phyloP scores from a whole-genome alignment of 2,888 invertebrate genomes.

The Agrotis puta region DNA sequence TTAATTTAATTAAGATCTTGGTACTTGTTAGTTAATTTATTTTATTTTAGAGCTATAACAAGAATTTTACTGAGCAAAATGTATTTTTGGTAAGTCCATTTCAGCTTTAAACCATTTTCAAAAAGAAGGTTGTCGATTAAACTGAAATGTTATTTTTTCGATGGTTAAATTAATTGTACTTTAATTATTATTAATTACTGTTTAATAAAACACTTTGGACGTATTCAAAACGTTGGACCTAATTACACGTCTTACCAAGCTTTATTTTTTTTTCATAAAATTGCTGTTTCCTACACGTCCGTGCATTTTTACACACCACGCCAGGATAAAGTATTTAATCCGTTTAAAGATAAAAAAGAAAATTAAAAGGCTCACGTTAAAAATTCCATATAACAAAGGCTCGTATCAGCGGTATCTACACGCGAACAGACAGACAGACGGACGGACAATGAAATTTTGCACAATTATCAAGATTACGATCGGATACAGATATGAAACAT shows the following conservation, averaged over 20 bases:
- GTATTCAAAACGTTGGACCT: background rate
- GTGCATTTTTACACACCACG: constrained; percentile 48
- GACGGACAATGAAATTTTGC: constrained; percentile 84
- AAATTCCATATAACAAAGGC: constrained; percentile 59
- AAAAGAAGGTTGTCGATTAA: background rate
- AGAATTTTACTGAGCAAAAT: no score
- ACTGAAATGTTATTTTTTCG: background rate
- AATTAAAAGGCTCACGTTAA: constrained; percentile 59
- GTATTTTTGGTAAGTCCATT: background rate
- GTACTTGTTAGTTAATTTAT: background rate
- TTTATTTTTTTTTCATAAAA: constrained; percentile 20
- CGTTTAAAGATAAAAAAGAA: constrained; percentile 54
- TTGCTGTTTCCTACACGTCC: constrained; percentile 15
- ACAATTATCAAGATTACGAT: constrained; percentile 86
- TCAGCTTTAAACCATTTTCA: background rate
- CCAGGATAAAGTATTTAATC: constrained; percentile 48
- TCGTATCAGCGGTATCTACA: constrained; percentile 65
- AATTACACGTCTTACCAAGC: background rate
- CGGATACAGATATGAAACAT: constrained; percentile 79
- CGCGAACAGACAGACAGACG: constrained; percentile 78
- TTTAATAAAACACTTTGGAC: background rate
- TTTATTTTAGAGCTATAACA: background rate
- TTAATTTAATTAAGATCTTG: constrained; percentile 31
- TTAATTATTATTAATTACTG: background rate
- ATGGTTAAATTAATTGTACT: background rate